phyloP scores from a whole-genome alignment of 2,888 invertebrate species.

The Pollenia griseotomentosa region DNA sequence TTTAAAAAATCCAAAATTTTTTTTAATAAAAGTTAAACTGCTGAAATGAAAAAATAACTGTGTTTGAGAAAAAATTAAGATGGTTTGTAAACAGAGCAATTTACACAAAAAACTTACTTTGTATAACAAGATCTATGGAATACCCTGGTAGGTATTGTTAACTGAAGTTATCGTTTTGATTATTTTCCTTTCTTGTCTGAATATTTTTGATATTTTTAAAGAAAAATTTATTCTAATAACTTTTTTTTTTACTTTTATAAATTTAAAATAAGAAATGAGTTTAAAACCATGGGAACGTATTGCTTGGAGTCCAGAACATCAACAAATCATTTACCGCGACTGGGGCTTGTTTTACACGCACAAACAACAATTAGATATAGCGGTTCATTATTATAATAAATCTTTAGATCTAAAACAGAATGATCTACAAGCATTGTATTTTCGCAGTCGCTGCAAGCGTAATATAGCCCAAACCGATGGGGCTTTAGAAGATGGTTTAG shows the following conservation, averaged over 20 bases:
- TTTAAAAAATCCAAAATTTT: constrained; percentile 17
- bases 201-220: neutral
- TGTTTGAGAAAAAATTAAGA: neutral
- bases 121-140: too few species aligned
- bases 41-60: neutral
- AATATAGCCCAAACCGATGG: constrained; percentile 79
- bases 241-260: neutral
- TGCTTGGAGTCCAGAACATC: constrained; percentile 78
- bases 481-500: constrained; percentile 78
- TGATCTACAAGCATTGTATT: constrained; percentile 79
- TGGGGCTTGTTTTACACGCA: constrained; percentile 82
- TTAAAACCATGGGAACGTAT: constrained; percentile 78
- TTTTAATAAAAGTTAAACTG: constrained; percentile 36
- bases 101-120: neutral
- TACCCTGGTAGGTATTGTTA: too few species aligned
- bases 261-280: constrained; percentile 43
- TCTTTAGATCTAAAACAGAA: constrained; percentile 77
- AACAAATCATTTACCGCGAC: constrained; percentile 81
- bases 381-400: constrained; percentile 80
- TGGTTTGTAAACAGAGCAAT: neutral
- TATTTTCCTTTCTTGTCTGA: neutral
- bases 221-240: neutral
- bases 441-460: constrained; percentile 80
- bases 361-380: constrained; percentile 80
- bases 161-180: too few species aligned